phyloP scores from a whole-genome alignment of 1,140 invertebrate genomes.

The Cotesia typhae region DNA sequence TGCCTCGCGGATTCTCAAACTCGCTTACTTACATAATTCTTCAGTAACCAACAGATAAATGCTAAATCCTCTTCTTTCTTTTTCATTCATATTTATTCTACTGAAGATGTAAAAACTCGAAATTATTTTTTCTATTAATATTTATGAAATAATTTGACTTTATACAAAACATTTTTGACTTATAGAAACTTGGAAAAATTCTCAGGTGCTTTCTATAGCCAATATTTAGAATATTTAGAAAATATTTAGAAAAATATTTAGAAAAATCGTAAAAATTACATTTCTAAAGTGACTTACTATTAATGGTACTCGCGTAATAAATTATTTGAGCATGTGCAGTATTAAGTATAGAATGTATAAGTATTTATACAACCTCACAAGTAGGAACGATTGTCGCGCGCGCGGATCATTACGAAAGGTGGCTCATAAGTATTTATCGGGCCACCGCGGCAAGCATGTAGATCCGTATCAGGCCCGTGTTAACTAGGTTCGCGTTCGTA shows the following conservation, averaged over 20 bases:
- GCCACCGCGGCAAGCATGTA: conserved; percentile 44
- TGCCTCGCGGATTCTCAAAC: conserved; percentile 33
- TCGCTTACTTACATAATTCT: conserved; percentile 53
- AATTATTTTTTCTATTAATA: no score
- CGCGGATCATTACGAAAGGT: conserved; percentile 41
- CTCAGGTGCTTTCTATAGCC: no score
- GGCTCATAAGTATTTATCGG: conserved; percentile 49
- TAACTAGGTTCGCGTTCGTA: conserved; percentile 47
- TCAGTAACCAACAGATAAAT: conserved; percentile 32
- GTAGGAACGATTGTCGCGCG: conserved; percentile 17
- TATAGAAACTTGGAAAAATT: no score
- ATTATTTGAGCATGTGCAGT: background rate
- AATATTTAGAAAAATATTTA: no score
- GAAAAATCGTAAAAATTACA: no score
- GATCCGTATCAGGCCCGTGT: conserved; percentile 47
- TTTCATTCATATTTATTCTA: no score
- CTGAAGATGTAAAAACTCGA: no score
- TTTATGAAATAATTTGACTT: no score
- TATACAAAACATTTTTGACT: no score
- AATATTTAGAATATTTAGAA: no score
- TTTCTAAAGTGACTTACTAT: no score
- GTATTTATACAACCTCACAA: background rate
- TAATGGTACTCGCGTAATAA: background rate
- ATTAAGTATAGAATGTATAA: background rate
- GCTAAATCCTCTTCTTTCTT: conserved; percentile 29